Conservation (phyloP, 2,797 vertebrate genomes). For the Carapus acus region DNA sequence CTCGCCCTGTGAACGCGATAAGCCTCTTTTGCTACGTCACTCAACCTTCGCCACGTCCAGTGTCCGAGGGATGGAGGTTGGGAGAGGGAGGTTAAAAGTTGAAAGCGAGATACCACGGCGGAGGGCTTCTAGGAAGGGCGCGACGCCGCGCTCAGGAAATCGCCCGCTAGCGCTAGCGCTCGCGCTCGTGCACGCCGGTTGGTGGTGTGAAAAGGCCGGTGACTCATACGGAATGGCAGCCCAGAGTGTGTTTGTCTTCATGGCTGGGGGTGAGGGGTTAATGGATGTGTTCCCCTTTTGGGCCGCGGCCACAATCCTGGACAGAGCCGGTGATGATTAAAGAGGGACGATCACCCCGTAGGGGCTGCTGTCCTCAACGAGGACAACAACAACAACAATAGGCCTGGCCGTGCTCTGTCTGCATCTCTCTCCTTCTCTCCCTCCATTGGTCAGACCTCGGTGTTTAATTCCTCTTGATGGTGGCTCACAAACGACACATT, state of each 20-base stretch:
- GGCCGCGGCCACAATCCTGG: slow-evolving; percentile 37
- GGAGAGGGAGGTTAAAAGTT: slow-evolving; percentile 55
- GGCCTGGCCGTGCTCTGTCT: slow-evolving; percentile 16
- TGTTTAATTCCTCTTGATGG: slow-evolving; percentile 25
- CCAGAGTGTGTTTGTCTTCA: slow-evolving; percentile 52
- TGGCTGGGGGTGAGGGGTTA: slow-evolving; percentile 43
- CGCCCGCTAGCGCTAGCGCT: slow-evolving; percentile 27
- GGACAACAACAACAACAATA: background rate
- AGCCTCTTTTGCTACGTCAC: background rate
- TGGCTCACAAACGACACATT: too few species aligned
- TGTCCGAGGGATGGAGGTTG: slow-evolving; percentile 43
- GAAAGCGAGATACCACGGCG: slow-evolving; percentile 40
- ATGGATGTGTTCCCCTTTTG: slow-evolving; percentile 49
- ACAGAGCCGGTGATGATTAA: slow-evolving; percentile 44
- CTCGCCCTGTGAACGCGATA: slow-evolving; percentile 3
- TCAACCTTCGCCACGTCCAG: slow-evolving; percentile 5
- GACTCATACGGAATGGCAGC: slow-evolving; percentile 40
- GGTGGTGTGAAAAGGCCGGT: slow-evolving; percentile 40
- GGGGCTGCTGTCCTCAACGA: slow-evolving; percentile 10
- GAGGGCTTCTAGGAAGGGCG: slow-evolving; percentile 44
- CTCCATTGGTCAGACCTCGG: slow-evolving; percentile 43
- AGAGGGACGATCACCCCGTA: slow-evolving; percentile 31
- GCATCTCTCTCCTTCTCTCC: slow-evolving; percentile 15
- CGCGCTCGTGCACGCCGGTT: too few species aligned
- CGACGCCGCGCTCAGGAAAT: slow-evolving; percentile 48